Evolutionary conservation across 2,113 vertebrate species (phyloP), one percentile per base, ranked within the genome.

Genomic region (Hymenochirus boettgeri): DNA sequence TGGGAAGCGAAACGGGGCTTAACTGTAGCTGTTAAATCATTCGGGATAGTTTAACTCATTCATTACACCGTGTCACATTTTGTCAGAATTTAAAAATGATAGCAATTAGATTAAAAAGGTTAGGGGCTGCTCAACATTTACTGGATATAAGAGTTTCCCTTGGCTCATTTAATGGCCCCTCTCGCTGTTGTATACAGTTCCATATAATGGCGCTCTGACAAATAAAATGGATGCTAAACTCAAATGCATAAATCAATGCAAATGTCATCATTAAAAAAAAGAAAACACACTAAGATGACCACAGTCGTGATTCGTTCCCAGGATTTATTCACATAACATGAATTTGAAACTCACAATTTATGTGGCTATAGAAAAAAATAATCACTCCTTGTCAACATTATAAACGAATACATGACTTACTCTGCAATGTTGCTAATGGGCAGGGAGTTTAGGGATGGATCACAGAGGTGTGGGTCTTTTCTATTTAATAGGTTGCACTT

Each of bases 41-140:
- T 59, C 45, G 56, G 56, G 56, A 67, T 59, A 59, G 59, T 65
- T 67, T 67, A 67, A 67, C 65, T 67, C 56, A 60, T 67, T 67
- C 65, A 59, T 67, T 67, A 52, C 65, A 26, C 35, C 12, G 31
- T 59, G 56, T 59, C 56, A 59, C 50, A 57, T 58, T 66, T 58
- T 67, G 56, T 67, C 65, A 59, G 22, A n/a, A 52, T 59, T 67
- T 50, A 39, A 47, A 58, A 66, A 67, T 58, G 56, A 42, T 26
- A 35, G 47, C 58, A 59, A 59, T 67, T 60, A 67, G 56, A 67
- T 52, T 67, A 27, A 46, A 67, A n/a, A 67, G 46, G 47, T 67
- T 46, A 67, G 45, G 65, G 25, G 52, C 53, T 52, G 37, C 45
- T 45, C 39, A 47, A 59, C 56, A 59, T 52, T 31, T 37, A 48